Base-by-base conservation (phyloP, 1,140 invertebrate species). In the Drosophila funebris region DNA sequence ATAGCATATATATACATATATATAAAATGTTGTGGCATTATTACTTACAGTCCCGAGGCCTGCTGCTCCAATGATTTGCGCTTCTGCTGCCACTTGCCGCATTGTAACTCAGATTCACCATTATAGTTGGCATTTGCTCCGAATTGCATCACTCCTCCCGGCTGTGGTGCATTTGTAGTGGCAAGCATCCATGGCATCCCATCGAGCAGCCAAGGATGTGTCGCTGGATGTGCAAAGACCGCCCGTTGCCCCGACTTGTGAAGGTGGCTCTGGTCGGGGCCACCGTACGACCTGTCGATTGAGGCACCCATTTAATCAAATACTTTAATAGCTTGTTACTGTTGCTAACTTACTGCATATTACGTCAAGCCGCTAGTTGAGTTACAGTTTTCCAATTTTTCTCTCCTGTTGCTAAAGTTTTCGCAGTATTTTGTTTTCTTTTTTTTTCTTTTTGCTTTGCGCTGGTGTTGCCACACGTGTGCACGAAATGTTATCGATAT, bases 91-190 rank as follows among this genome's bases (percentile, higher is more conserved):
- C 78, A 88, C 27, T 88, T 83, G 33, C 50, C 54, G 44, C 60
- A 72, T 29, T 77, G 76, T 16, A 54, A 13, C 0, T 79, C 76
- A 22, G 37, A 68, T 14, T 74, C 72, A 4, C 64, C 63, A 31
- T 67, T 37, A 22, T 64, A 73, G 22, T 70, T 77, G 7, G 41
- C 53, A 39, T 63, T 74, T 0, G 76, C 69, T 2, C 80, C 79
- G 39, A 91, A 91, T 39, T 91, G 74, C 90, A 91, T 91, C 7
- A 90, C 48, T 9, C 73, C 76, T 20, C 75, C 83, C 0, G 83
- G 73, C 24, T 91, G 83, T 5, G 75, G 79, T 7, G 75, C 64
- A 62, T 72, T 85, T 18, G 75, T 71, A 6, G 71, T 82, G 6
- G 78, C 73, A 27, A 78, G 43, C 57, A 76, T 74, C 76, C 90